A percentile compares a stretch with the other conserved stretches of the same genome.
Conservation (phyloP, 2,113 vertebrate species). For the Hypanus sabinus region DNA sequence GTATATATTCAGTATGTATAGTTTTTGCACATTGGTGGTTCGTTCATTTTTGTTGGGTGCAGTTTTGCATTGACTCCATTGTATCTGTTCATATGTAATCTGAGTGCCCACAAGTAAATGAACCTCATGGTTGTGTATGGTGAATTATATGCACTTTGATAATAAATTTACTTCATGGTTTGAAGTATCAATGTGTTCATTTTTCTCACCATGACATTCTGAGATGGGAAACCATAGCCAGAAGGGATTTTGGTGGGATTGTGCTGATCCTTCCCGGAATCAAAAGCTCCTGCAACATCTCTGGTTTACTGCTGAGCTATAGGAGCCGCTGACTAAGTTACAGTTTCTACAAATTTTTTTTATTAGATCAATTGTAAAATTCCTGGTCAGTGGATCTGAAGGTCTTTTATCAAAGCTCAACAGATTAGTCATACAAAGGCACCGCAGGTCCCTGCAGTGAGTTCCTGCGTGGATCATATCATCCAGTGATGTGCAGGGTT, state of each 20-base stretch:
- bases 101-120: too few species aligned
- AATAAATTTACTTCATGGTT: too few species aligned
- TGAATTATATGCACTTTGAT: too few species aligned
- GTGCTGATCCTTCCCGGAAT: too few species aligned
- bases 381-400: neutral
- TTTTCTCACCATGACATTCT: neutral
- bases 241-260: neutral
- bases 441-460: neutral
- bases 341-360: neutral
- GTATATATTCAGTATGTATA: too few species aligned
- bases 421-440: neutral
- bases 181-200: neutral
- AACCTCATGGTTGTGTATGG: too few species aligned
- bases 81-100: too few species aligned
- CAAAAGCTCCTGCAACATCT: neutral
- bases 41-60: too few species aligned
- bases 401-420: neutral
- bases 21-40: too few species aligned
- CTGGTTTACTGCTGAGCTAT: neutral
- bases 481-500: neutral
- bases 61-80: too few species aligned
- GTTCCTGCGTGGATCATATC: neutral
- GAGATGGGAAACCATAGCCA: neutral
- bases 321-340: neutral
- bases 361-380: neutral